phyloP scores from a whole-genome alignment of 2,113 vertebrate species.

The Fregata magnificens region DNA sequence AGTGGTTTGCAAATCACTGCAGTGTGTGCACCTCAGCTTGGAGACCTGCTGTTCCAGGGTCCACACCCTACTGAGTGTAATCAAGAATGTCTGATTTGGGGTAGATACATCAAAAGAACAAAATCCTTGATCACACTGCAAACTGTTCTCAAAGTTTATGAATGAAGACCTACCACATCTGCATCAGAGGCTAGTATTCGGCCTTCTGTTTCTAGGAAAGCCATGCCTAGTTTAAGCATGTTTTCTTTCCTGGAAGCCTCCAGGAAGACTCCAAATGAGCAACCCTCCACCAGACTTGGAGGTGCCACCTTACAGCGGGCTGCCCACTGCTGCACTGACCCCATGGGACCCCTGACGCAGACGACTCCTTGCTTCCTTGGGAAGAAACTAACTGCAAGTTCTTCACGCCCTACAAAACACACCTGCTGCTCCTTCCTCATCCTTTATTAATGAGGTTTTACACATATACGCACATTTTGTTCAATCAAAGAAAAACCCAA shows the following conservation, averaged over 20 bases:
- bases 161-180: not conserved
- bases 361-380: not conserved
- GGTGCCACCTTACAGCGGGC: not conserved
- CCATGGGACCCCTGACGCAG: not conserved
- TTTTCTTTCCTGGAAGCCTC: not conserved
- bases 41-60: not conserved
- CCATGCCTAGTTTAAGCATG: not conserved
- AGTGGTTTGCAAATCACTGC: not conserved
- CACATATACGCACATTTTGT: not conserved
- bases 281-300: not conserved
- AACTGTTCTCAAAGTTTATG: too few relatives aligned
- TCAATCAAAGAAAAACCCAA: not conserved
- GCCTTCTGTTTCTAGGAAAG: not conserved
- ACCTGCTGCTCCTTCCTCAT: conserved; percentile 9
- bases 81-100: not conserved
- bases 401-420: not conserved
- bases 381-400: not conserved
- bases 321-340: not conserved
- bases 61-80: not conserved
- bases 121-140: not conserved
- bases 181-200: not conserved
- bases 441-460: conserved; percentile 26
- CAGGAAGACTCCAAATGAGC: not conserved
- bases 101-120: not conserved
- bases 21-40: not conserved